Base-by-base conservation (phyloP, 2,797 vertebrate genomes). In the Arnoldichthys spilopterus region DNA sequence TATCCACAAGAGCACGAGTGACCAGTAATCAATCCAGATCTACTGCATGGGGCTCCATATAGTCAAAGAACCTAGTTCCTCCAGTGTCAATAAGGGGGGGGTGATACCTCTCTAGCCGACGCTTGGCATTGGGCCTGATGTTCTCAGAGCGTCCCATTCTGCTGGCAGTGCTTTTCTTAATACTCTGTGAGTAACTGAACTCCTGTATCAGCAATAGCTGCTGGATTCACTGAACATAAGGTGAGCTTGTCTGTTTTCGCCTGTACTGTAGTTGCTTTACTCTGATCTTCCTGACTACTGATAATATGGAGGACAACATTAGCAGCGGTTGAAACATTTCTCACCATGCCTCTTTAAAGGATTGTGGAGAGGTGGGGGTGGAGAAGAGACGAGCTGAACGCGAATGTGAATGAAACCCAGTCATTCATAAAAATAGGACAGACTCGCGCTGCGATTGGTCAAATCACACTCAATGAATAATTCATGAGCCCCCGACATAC, bases 341-440 rank as follows among this genome's bases (percentile, higher is more conserved):
- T 16, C 9, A 56, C n/a, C 15, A 87, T 91, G 89, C 83, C 86
- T 86, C 93, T 94, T 94, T 93, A 94, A 88, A 84, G 85, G 12
- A 63, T 79, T 82, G 67, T 79, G 53, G 45, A 77, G 82, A 85
- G 43, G 3, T 15, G 43, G 43, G 4, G 85, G 68, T 15, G 74
- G 75, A 80, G 85, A 87, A 86, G 87, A 86, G 79, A 74, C 74
- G 49, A 66, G 74, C 83, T 81, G 73, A 74, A 70, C 56, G 61
- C 69, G 72, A 83, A 74, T 56, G 82, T 94, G 93, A 95, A 95
- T 95, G 93, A 94, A 95, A 91, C 91, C 89, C 87, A 93, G 85
- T 92, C 94, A 95, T 95, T 95, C 93, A 95, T 93, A 94, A 95
- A 94, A 93, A 93, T 88, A 93, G 90, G 86, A 80, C 86, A 9